Percentiles rank a stretch among this genome's conserved stretches.
These are phyloP conservation scores for Brachirus orientalis DNA, from an alignment of 2,113 vertebrate genomes.

Conservation along the genomic window DNA sequence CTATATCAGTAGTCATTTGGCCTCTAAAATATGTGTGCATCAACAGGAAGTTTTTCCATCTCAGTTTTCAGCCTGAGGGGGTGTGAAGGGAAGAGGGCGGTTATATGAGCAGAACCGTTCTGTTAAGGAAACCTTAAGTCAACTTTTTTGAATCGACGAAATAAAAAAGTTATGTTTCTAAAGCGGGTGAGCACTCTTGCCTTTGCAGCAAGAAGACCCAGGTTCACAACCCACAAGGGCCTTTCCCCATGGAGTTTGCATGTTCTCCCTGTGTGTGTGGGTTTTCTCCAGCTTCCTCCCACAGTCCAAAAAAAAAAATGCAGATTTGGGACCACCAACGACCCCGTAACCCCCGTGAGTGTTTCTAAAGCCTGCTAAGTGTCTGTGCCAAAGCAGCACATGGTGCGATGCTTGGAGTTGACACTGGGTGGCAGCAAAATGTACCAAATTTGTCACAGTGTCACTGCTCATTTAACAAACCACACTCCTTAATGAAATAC, in stretches of 20 bases:
- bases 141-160: neutral
- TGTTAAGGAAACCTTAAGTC: neutral
- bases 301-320: too few relatives aligned
- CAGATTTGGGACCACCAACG: too few relatives aligned
- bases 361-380: constrained; percentile 8
- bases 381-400: neutral
- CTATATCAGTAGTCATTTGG: neutral
- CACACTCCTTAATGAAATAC: constrained; percentile 15
- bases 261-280: too few relatives aligned
- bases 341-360: too few relatives aligned
- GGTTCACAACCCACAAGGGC: too few relatives aligned
- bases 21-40: neutral
- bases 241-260: too few relatives aligned
- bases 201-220: too few relatives aligned
- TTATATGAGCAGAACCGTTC: too few relatives aligned
- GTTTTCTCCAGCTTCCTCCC: too few relatives aligned
- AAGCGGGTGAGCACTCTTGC: too few relatives aligned
- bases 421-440: constrained; percentile 60
- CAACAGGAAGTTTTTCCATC: neutral
- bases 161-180: constrained; percentile 51
- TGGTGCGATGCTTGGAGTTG: constrained; percentile 6
- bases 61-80: too few relatives aligned
- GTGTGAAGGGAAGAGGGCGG: too few relatives aligned
- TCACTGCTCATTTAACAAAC: neutral
- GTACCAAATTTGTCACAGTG: neutral